Base-by-base conservation (phyloP, 2,888 invertebrate genomes). In the Shargacucullia verbasci region DNA sequence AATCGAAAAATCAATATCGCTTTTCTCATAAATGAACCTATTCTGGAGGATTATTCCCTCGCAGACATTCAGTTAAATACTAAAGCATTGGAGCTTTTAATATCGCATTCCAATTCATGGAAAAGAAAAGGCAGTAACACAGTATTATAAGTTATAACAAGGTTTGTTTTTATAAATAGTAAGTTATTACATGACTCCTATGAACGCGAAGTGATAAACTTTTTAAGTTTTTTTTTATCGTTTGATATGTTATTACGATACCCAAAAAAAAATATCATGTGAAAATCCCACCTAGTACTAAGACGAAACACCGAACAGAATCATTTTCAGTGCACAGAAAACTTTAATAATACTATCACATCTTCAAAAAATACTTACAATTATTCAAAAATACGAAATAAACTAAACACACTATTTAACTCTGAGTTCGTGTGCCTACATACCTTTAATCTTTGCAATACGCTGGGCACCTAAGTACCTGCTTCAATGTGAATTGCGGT, bases 1-100 rank as follows among this genome's bases (percentile, higher is more conserved):
- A 86, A 87, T 85, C 71, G 81, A 80, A 84, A 86, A 89, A 87
- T 88, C 88, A 86, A 90, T 90, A 85, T 79, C 67, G 54, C 62
- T 70, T 63, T 70, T 69, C 71, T 77, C 71, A 77, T 73, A 75
- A 81, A 79, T 77, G 73, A 79, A 75, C 68, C 71, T 70, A 77
- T 73, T 75, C 69, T 66, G 31, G 64, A 58, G 66, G 65, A 76
- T 73, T 75, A 76, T 72, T 70, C 69, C 59, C 35, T 46, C 48
- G 29, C 39, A 35, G 48, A 57, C 41, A 41, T 41, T 58, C 49
- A 38, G 39, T 64, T 55, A 37, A 57, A 58, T 56, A 50, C 39
- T 31, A 12, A 15, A 46, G 15, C 8, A 11, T 25, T 10, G n/a
- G 11, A 34, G 14, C 40, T 54, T 41, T 39, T 33, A 14, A 20